A percentile compares a stretch with the other conserved stretches of the same genome.
Evolutionary conservation across 2,797 vertebrate genomes (phyloP).

Genomic region (Taeniopygia guttata): DNA sequence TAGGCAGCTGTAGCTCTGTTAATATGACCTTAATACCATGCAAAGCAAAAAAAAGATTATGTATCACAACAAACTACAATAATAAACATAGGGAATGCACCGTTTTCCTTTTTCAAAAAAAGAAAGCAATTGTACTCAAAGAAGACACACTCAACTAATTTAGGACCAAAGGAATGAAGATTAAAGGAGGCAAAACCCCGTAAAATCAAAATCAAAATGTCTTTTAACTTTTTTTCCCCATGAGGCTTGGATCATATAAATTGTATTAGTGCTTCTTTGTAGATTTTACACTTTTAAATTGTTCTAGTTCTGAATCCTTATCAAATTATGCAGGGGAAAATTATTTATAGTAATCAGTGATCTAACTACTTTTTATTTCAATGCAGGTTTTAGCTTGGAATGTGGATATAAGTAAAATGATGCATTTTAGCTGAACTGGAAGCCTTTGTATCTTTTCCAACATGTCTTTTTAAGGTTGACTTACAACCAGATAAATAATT

Average conservation of each 20-base stretch:
- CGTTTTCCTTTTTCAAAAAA: background rate
- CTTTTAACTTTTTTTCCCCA: fast-evolving
- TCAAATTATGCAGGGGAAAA: background rate
- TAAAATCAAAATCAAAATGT: background rate
- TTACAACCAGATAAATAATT: background rate
- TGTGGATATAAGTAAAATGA: background rate
- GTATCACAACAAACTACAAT: background rate
- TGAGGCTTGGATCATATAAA: background rate
- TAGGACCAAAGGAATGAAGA: background rate
- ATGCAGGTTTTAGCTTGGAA: background rate
- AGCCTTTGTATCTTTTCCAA: background rate
- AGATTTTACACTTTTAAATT: background rate
- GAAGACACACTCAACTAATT: background rate
- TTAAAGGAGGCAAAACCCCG: background rate
- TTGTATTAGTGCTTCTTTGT: background rate
- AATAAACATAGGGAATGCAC: background rate
- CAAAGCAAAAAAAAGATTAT: background rate
- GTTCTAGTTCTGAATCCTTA: background rate
- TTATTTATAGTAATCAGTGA: background rate
- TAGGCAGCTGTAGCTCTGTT: background rate
- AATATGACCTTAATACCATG: background rate
- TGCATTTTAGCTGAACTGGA: background rate
- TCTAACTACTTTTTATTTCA: background rate
- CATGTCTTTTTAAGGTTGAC: background rate
- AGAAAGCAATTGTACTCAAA: background rate